Percentiles rank a stretch among this genome's conserved stretches.
Conservation (phyloP, 2,797 vertebrate genomes). For the Tarsius wallacei region DNA sequence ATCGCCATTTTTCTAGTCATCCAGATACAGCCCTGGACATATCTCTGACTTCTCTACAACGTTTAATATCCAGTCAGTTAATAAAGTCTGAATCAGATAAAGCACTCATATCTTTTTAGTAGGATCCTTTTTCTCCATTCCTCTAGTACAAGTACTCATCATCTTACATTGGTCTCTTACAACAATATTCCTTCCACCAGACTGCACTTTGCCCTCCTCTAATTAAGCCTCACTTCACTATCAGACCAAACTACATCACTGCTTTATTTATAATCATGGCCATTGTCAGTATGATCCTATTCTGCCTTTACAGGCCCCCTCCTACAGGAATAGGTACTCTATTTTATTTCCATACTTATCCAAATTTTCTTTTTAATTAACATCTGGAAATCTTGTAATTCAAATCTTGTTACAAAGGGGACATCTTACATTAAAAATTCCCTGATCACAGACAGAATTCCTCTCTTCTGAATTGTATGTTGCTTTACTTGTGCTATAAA, state of each 20-base stretch:
- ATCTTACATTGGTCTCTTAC: background rate
- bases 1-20: background rate
- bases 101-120: background rate
- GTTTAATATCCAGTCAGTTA: background rate
- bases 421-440: background rate
- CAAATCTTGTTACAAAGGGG: background rate
- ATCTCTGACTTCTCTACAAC: conserved; percentile 6
- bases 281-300: background rate
- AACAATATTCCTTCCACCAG: background rate
- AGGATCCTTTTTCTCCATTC: background rate
- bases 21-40: background rate
- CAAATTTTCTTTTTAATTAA: background rate
- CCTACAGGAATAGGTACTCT: background rate
- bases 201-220: background rate
- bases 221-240: background rate
- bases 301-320: background rate
- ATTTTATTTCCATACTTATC: background rate
- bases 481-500: conserved; percentile 40
- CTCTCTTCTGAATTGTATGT: background rate
- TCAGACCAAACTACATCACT: background rate
- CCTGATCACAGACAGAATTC: conserved; percentile 3
- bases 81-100: conserved; percentile 35
- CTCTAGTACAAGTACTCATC: background rate
- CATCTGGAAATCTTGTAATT: background rate
- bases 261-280: background rate